Conservation (phyloP, 2,797 vertebrate genomes). For the Chelon auratus region DNA sequence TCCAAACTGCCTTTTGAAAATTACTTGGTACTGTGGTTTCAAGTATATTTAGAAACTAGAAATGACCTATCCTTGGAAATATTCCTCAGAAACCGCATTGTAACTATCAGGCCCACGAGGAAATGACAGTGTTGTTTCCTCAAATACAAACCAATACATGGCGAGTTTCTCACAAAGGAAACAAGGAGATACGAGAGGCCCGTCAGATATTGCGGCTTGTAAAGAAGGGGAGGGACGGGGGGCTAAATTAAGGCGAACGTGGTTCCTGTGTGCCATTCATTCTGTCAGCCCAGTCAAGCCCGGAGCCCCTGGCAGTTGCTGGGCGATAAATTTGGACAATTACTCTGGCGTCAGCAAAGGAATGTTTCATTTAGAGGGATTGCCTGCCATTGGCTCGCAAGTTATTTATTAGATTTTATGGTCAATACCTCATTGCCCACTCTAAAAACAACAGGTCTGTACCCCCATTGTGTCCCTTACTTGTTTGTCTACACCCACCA, state of each 20-base stretch:
- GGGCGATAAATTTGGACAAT: constrained; percentile 62
- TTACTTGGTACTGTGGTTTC: constrained; percentile 39
- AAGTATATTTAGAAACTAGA: constrained; percentile 52
- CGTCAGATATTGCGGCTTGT: constrained; percentile 32
- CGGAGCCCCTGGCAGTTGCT: constrained; percentile 53
- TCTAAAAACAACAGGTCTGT: constrained; percentile 14
- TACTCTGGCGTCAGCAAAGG: constrained; percentile 36
- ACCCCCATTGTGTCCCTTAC: constrained; percentile 32
- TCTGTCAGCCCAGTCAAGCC: constrained; percentile 16
- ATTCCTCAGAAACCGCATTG: constrained; percentile 9
- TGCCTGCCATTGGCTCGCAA: constrained; percentile 14
- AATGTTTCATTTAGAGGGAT: constrained; percentile 46
- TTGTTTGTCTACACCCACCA: constrained; percentile 31
- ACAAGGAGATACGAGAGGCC: background rate
- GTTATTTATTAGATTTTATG: constrained; percentile 49
- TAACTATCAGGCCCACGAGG: constrained; percentile 1
- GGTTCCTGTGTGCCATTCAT: constrained; percentile 46
- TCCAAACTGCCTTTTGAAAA: constrained; percentile 12
- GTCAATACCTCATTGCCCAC: constrained; percentile 3
- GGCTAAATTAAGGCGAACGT: constrained; percentile 39
- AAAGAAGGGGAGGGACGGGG: constrained; percentile 38
- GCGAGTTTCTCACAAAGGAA: constrained; percentile 22
- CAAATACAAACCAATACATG: constrained; percentile 6
- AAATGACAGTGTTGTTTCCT: constrained; percentile 34
- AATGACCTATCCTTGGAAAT: constrained; percentile 16